Base-by-base conservation (phyloP, 1,140 invertebrate species). In the Drosophila parabipectinata region DNA sequence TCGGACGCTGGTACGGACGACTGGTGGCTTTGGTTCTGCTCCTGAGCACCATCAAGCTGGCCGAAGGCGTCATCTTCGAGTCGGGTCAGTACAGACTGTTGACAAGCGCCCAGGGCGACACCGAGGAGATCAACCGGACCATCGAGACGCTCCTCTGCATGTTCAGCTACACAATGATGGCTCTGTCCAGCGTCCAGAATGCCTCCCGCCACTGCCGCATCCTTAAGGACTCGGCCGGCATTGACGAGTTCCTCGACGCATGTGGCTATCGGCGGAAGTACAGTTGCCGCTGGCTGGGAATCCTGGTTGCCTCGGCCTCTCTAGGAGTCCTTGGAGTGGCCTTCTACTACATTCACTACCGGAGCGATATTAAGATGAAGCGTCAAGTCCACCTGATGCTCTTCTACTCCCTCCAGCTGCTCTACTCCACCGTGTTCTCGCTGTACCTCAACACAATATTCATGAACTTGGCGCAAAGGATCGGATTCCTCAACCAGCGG, bases 91-190 rank as follows among this genome's bases (percentile, higher is more conserved):
- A 88, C 51, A 71, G 72, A 24, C 6, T 88, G 50, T 47, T 89
- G 41, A 12, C 57, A n/a, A 67, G 66, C 12, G 18, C 74, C 0
- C 80, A 89, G n/a, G 84, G 79, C 0, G 79, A 88, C 9, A 79
- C 83, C 0, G 83, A 88, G 55, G 79, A 84, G 32, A 88, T 89
- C 10, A 88, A 88, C 47, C 55, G 76, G 4, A 88, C 84, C 15
- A 89, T 88, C 10, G 83, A 88, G 68, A 88, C 83, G 12, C 67
- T 88, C 0, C 79, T 88, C 28, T 88, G 83, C 64, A 89, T 88
- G 1, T 34, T 37, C 14, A 89, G 84, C 52, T 88, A 88, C 14
- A 88, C 84, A 4, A 63, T 79, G 51, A 79, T 89, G 50, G 76
- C 72, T 0, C 2, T 77, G 6, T 66, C 83, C 0, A 71, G 76